Evolutionary conservation across 2,113 vertebrate genomes (phyloP).

Genomic region (Cololabis saira): DNA sequence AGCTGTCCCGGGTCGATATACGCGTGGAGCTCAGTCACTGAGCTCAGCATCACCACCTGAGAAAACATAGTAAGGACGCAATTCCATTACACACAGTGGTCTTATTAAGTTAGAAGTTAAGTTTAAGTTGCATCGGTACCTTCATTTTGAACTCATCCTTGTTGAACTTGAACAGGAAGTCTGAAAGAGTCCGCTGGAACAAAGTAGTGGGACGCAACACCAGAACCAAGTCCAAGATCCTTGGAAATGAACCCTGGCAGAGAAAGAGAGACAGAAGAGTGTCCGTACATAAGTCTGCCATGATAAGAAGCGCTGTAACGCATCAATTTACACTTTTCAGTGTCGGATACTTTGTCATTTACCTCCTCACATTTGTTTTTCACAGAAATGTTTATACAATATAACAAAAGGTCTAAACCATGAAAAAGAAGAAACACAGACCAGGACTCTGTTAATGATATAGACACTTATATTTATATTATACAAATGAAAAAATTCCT

Average conservation of each 20-base stretch:
- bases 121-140: constrained; percentile 82
- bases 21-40: constrained; percentile 92
- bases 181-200: constrained; percentile 90
- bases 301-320: too few relatives aligned
- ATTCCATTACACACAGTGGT: background rate
- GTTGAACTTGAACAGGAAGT: constrained; percentile 92
- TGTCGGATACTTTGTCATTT: too few relatives aligned
- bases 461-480: too few relatives aligned
- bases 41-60: constrained; percentile 98
- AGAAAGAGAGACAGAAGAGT: background rate
- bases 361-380: too few relatives aligned
- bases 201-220: constrained; percentile 92
- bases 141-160: constrained; percentile 99
- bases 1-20: constrained; percentile 95
- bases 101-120: too few relatives aligned
- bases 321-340: too few relatives aligned
- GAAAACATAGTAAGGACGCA: background rate
- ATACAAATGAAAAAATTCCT: too few relatives aligned
- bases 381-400: too few relatives aligned
- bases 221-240: constrained; percentile 91
- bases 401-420: too few relatives aligned
- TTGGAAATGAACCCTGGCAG: constrained; percentile 91
- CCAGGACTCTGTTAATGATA: too few relatives aligned
- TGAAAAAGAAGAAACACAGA: too few relatives aligned
- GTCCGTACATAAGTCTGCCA: background rate